Evolutionary conservation across 2,888 invertebrate genomes (phyloP), one percentile per base, ranked within the genome.

Genomic region (Strigamia crassipes): DNA sequence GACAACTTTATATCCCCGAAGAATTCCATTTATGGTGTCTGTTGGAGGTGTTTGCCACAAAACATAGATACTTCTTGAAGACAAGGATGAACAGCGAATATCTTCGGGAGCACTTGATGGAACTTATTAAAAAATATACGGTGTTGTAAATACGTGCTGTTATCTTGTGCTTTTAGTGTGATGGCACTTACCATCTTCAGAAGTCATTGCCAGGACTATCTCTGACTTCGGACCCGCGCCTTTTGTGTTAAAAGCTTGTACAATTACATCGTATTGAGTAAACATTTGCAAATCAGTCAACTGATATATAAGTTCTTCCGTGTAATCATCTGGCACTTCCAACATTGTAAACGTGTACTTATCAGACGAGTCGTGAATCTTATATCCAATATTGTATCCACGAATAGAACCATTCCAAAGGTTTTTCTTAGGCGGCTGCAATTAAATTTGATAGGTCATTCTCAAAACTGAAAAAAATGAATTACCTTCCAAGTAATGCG

Each of bases 281-380:
- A 27, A 81, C 81, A 81, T 56, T 31, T 56, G 61, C 10, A 81
- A 21, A 34, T 66, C 56, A 27, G 61, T 81, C 38, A 81, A 41
- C n/a, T 81, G 81, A 31, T 81, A 81, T 21, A 80, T 80, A 23
- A 80, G 51, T 21, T 51, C 51, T 31, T 80, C 80, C 8, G 46
- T 31, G 23, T 81, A 81, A 66, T 81, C 81, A 13, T 81, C 81
- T n/a, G 81, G 81, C 18, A 81, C 81, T 61, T 81, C 81, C 10
- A 81, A 18, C n/a, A 12, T 61, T 15, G 21, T 31, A 31, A 38
- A 21, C 12, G 34, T 66, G n/a, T 38, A 81, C 8, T 27, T 34
- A 18, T 61, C 66, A 8, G 66, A 66, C 10, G 81, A 61, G 38
- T 61, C 41, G n/a, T 38, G 56, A 31, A 66, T 34, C 34, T 81